A percentile compares a stretch with the other conserved stretches of the same genome.
Conservation (phyloP, 2,113 vertebrate genomes). For the Entelurus aequoreus region DNA sequence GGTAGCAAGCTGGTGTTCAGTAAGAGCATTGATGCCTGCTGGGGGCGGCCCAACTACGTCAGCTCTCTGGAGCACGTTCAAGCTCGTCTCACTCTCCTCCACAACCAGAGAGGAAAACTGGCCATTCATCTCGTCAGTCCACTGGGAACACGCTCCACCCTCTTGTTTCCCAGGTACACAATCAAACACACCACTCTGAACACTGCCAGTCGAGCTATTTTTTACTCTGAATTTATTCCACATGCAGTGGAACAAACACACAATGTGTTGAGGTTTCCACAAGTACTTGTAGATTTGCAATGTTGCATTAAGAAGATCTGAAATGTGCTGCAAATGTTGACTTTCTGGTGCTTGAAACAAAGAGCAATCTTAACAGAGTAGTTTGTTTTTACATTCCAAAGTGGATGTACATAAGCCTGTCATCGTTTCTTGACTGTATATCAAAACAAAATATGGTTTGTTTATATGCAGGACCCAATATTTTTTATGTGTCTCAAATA, state of each 20-base stretch:
- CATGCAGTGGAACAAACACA: background rate
- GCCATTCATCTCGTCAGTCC: constrained; percentile 92
- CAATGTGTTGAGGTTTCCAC: background rate
- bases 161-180: constrained; percentile 85
- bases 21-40: constrained; percentile 82
- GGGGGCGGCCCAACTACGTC: constrained; percentile 80
- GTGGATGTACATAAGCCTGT: too few relatives aligned
- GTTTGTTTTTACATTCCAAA: too few relatives aligned
- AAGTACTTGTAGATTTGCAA: background rate
- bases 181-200: constrained; percentile 21
- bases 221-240: constrained; percentile 1
- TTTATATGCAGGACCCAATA: too few relatives aligned
- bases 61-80: constrained; percentile 87
- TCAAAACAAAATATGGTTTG: too few relatives aligned
- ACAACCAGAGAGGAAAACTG: constrained; percentile 90
- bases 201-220: background rate
- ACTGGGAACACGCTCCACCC: constrained; percentile 88
- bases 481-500: too few relatives aligned
- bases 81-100: constrained; percentile 87
- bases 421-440: too few relatives aligned
- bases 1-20: constrained; percentile 85
- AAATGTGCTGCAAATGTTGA: background rate
- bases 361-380: too few relatives aligned
- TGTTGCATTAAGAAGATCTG: background rate
- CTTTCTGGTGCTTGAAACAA: background rate